These are phyloP conservation scores for Metopolophium dirhodum DNA, from an alignment of 1,140 invertebrate genomes.

Conservation along the genomic window DNA sequence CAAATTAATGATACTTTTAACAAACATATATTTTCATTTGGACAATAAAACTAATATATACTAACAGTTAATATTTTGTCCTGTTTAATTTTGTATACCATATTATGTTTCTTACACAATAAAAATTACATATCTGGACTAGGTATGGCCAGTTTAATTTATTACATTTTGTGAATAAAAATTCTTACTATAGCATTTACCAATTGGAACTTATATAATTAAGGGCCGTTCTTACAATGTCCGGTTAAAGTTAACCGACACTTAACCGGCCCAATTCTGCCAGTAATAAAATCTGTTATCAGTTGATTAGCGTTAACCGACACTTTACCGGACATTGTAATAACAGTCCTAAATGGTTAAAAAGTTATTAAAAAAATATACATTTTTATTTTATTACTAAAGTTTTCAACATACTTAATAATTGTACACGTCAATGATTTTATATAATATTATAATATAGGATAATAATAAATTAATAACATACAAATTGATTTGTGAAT, in stretches of 20 bases:
- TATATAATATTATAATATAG: not conserved
- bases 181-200: not conserved
- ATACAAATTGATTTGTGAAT: not conserved
- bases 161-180: not conserved
- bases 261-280: too few relatives aligned
- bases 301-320: too few relatives aligned
- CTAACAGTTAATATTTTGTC: not conserved
- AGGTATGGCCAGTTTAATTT: not conserved
- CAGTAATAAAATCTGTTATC: too few relatives aligned
- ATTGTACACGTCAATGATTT: not conserved
- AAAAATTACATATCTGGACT: not conserved
- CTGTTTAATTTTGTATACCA: not conserved
- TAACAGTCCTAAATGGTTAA: not conserved
- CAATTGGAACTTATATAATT: not conserved
- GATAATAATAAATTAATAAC: conserved; percentile 4
- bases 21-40: not conserved
- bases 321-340: too few relatives aligned
- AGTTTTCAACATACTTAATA: not conserved
- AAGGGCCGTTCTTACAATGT: too few relatives aligned
- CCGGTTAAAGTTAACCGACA: too few relatives aligned
- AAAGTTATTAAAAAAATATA: not conserved
- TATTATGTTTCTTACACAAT: not conserved
- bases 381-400: not conserved
- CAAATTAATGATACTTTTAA: not conserved
- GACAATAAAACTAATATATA: conserved; percentile 6